Conservation (phyloP, 2,113 vertebrate species). For the Notarius lentiginosus region DNA sequence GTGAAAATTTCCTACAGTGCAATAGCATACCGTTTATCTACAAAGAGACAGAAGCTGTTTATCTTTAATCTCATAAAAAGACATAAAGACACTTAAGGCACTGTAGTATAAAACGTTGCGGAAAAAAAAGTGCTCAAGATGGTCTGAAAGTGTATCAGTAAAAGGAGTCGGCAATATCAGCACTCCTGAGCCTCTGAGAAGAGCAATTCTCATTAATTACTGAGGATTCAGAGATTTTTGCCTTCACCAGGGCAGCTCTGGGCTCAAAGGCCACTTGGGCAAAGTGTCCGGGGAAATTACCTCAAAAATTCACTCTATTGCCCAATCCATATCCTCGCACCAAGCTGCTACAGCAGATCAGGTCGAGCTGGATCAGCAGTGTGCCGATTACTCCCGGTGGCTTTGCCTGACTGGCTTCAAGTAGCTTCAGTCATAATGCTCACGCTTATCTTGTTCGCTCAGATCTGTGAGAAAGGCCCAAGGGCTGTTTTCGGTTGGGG, state of each 20-base stretch:
- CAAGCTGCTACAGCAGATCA: slow-evolving; percentile 34
- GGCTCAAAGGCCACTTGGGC: slow-evolving; percentile 28
- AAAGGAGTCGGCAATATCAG: slow-evolving; percentile 27
- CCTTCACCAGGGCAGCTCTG: slow-evolving; percentile 22
- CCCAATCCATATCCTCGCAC: slow-evolving; percentile 37
- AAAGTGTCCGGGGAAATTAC: slow-evolving; percentile 47
- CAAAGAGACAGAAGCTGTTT: slow-evolving; percentile 25
- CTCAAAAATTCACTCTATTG: slow-evolving; percentile 39
- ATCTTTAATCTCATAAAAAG: slow-evolving; percentile 19
- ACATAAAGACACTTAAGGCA: slow-evolving; percentile 6
- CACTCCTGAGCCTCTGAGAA: slow-evolving; percentile 30
- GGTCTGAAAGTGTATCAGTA: slow-evolving; percentile 28
- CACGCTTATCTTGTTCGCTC: slow-evolving; percentile 37
- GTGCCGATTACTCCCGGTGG: slow-evolving; percentile 31
- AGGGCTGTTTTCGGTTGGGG: background rate
- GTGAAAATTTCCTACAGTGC: slow-evolving; percentile 29
- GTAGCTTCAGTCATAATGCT: slow-evolving; percentile 38
- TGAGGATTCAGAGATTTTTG: slow-evolving; percentile 38
- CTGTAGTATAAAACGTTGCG: background rate
- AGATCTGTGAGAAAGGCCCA: slow-evolving; percentile 41
- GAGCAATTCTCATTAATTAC: slow-evolving; percentile 62
- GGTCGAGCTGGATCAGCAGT: slow-evolving; percentile 27
- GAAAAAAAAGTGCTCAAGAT: background rate
- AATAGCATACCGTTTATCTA: background rate
- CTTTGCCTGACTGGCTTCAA: slow-evolving; percentile 35